Evolutionary conservation across 2,888 invertebrate genomes (phyloP), one percentile per base, ranked within the genome.

Genomic region (Vandiemenella viatica): DNA sequence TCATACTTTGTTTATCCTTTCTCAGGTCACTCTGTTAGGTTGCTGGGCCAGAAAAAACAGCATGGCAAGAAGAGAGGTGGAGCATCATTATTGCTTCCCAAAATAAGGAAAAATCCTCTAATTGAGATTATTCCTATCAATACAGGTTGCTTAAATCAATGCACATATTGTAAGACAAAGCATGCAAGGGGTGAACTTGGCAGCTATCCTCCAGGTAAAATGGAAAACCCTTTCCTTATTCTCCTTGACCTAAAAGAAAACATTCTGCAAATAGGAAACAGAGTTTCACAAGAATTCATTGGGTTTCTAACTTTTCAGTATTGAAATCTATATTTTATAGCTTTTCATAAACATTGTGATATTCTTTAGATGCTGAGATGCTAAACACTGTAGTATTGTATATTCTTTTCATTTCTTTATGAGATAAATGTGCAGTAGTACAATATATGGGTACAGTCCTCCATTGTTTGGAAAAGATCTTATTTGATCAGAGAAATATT

Each of bases 91-190:
- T 72, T 80, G 5, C 69, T 98, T 13, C 97, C 97, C 0, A 98
- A 98, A 72, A 85, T 98, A 13, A 74, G 98, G 45, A 84, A 89
- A 61, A 98, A 98, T 68, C 92, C 93, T 0, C 71, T 97, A 0
- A 85, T 98, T 51, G 98, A 98, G 73, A 98, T 98, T 49, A 93
- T 96, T 51, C 82, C 95, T 0, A 90, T 96, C 43, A 95, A 91
- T 65, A 91, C 93, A 0, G 95, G 95, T 0, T 98, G 98, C 60
- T 70, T 98, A 3, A 98, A 98, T 69, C 92, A 95, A 61, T 98
- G 98, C 65, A 96, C 97, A 0, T 98, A 98, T 62, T 98, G 97
- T 63, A 98, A 97, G 68, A 97, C 96, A 0, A 96, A 95, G 63
- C 93, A 95, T 65, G 97, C 97, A 0, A 68, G 98, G 45, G 98